phyloP scores from a whole-genome alignment of 2,888 invertebrate species.

The Tipula vernalis region DNA sequence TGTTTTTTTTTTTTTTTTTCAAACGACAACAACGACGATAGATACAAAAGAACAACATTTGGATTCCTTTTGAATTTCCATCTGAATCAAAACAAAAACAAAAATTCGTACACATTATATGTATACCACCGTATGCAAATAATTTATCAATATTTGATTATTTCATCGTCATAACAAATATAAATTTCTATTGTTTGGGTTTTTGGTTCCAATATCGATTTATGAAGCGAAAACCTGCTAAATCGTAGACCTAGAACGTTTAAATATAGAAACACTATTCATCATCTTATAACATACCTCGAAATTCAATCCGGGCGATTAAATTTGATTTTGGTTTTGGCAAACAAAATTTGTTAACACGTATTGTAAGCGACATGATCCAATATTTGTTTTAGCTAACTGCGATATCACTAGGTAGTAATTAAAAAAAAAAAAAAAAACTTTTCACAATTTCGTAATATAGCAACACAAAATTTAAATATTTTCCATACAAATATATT shows the following conservation, averaged over 20 bases:
- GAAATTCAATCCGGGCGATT: conserved; percentile 54
- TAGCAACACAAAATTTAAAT: background rate
- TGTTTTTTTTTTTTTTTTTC: background rate
- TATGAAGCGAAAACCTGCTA: background rate
- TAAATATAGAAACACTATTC: background rate
- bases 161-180: background rate
- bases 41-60: background rate
- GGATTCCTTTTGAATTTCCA: background rate
- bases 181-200: background rate
- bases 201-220: background rate
- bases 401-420: background rate
- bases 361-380: conserved; percentile 55
- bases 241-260: background rate
- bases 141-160: background rate
- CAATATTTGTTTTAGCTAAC: background rate
- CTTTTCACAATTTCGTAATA: background rate
- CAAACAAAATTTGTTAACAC: conserved; percentile 54
- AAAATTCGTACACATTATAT: background rate
- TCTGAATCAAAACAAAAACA: background rate
- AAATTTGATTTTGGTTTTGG: conserved; percentile 55
- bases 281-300: conserved; percentile 50
- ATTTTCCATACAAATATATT: background rate
- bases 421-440: background rate
- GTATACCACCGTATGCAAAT: background rate
- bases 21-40: background rate